Conservation (phyloP, 2,888 invertebrate species). For the Dolichopus griseipennis region DNA sequence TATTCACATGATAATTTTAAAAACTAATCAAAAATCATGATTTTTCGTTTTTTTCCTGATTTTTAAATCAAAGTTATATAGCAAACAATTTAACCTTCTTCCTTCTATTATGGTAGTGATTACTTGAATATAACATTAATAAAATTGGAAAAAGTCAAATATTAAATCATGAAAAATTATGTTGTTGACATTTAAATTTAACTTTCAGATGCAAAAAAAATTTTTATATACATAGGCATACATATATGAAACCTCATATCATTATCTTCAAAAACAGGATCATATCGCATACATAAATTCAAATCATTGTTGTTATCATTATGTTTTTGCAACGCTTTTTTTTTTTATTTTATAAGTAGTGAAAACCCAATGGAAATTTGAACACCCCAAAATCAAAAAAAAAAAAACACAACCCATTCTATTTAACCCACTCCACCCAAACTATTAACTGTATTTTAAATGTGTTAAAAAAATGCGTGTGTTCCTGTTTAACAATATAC, state of each 20-base stretch:
- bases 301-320: neutral
- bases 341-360: neutral
- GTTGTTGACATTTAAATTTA: constrained; percentile 6
- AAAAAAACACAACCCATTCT: neutral
- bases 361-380: neutral
- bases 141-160: neutral
- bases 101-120: too few relatives aligned
- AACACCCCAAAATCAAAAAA: neutral
- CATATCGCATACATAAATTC: neutral
- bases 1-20: too few relatives aligned
- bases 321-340: neutral
- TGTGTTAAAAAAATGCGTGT: too few relatives aligned
- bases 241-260: neutral
- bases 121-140: neutral
- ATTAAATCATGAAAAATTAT: constrained; percentile 4
- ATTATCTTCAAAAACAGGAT: neutral
- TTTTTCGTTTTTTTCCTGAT: too few relatives aligned
- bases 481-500: too few relatives aligned
- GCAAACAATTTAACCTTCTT: too few relatives aligned
- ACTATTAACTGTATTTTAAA: neutral
- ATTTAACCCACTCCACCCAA: neutral
- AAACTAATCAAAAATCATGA: too few relatives aligned
- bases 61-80: too few relatives aligned
- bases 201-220: neutral
- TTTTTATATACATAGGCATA: too few relatives aligned